Evolutionary conservation across 1,140 invertebrate genomes (phyloP), one percentile per base, ranked within the genome.

Genomic region (Asbolus verrucosus): DNA sequence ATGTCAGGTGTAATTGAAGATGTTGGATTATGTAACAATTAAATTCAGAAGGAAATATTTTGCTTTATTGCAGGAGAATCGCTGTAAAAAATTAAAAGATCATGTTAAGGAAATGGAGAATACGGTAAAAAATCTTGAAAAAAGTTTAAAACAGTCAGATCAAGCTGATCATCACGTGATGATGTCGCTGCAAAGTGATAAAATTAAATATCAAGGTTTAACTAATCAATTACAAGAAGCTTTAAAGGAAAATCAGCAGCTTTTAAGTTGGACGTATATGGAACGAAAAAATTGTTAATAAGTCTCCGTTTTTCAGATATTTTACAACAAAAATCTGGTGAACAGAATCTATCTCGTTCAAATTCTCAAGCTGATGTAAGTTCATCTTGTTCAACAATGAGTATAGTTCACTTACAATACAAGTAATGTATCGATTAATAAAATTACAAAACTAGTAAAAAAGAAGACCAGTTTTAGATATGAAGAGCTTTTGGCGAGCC

Each of bases 371-470:
- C 8, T 30, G 38, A 31, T 30, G 6, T 43, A 9, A 65, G 41
- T 15, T 14, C 9, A 1, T 43, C 62, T 8, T 65, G 62, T 30
- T 69, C 70, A 4, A 76, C 75, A 8, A 65, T 74, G 31, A 76
- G 75, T 39, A 65, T 74, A 24, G 75, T 76, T 6, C 63, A 74
- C 65, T 33, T 76, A 18, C 75, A 76, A 62, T 76, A 73, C 39
- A 74, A 76, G 71, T 76, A 66, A 39, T 30, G 19, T 68, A 9
- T 65, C 46, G 14, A 50, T 24, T 24, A 15, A 9, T 2, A 13
- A 27, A 24, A 13, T 54, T 13, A 6, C 15, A 50, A 16, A 24
- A 21, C 31, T 61, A 4, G 8, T 61, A 33, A 14, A 9, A 33
- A 61, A 61, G n/a, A n/a, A n/a, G n/a, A n/a, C n/a, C n/a, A n/a